phyloP scores from a whole-genome alignment of 2,797 vertebrate genomes.

The Odontamblyopus rebecca region DNA sequence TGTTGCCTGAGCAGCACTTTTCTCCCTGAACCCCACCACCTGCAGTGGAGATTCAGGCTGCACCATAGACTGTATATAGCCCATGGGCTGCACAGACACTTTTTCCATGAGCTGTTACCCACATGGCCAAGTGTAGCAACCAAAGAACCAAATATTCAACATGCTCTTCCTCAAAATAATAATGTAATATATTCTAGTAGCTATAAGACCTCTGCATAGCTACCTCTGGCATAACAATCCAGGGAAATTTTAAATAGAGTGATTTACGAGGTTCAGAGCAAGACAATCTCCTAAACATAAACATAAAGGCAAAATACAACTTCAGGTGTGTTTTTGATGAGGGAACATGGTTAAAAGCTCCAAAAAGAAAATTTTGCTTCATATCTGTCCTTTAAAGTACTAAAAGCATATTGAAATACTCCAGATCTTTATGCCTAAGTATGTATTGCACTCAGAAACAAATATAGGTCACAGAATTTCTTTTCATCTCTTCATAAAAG shows the following conservation, averaged over 20 bases:
- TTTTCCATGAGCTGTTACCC: conserved; percentile 55
- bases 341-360: too few species aligned
- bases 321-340: too few species aligned
- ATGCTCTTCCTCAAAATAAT: conserved; percentile 35
- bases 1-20: conserved; percentile 35
- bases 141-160: conserved; percentile 49
- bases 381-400: too few species aligned
- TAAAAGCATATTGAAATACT: too few species aligned
- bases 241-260: too few species aligned
- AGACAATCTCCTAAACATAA: too few species aligned
- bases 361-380: too few species aligned
- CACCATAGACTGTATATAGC: not conserved
- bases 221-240: too few species aligned
- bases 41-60: conserved; percentile 14
- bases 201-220: too few species aligned
- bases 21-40: conserved; percentile 36
- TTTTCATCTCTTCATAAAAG: not conserved
- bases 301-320: too few species aligned
- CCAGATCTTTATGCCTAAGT: too few species aligned
- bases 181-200: conserved; percentile 50
- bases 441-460: not conserved
- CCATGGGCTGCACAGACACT: conserved; percentile 18
- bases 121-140: conserved; percentile 24
- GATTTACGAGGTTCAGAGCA: too few species aligned
- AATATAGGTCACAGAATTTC: conserved; percentile 1